A percentile compares a stretch with the other conserved stretches of the same genome.
phyloP scores from a whole-genome alignment of 2,113 vertebrate genomes.

The Saguinus imperator region DNA sequence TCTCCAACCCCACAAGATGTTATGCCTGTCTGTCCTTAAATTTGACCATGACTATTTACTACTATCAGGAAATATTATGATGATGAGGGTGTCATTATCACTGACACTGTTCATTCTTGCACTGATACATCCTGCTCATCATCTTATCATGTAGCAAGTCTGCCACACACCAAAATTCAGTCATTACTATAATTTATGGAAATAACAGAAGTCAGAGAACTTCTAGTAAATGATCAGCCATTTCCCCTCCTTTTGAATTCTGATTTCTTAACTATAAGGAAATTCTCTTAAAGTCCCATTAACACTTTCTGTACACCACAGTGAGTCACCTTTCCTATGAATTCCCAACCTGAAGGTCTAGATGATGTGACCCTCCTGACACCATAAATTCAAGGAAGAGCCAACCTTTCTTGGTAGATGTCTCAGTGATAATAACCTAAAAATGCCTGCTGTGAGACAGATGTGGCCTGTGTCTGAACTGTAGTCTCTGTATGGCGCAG shows the following conservation, averaged over 20 bases:
- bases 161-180: background rate
- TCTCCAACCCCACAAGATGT: background rate
- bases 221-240: background rate
- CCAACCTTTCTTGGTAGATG: background rate
- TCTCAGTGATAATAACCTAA: background rate
- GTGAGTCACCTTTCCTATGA: background rate
- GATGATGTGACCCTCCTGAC: background rate
- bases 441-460: background rate
- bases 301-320: background rate
- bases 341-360: background rate
- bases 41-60: background rate
- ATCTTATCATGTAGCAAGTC: constrained; percentile 11
- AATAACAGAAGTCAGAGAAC: background rate
- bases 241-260: background rate
- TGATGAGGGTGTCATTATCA: background rate
- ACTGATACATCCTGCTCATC: background rate
- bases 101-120: background rate
- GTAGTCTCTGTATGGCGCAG: background rate
- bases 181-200: background rate
- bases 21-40: background rate
- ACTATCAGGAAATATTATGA: background rate
- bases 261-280: background rate
- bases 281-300: background rate
- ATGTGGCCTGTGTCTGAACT: background rate
- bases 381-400: background rate